Base-by-base conservation (phyloP, 92 coral and sea anemone genomes). In the Chrysogorgia sp. region DNA sequence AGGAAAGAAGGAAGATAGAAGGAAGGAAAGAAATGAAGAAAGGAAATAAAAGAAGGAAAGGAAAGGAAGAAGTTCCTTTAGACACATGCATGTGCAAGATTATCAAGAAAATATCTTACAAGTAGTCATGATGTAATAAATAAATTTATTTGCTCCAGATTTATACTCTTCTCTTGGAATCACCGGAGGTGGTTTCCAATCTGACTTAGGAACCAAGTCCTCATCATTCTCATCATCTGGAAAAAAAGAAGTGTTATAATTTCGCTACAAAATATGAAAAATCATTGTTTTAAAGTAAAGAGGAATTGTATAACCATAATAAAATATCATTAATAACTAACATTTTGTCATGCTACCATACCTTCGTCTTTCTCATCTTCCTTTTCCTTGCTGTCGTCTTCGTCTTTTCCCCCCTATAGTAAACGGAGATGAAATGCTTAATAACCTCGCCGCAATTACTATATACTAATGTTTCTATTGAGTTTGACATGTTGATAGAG, bases 171-270 rank as follows among this genome's bases (percentile, higher is more conserved):
- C 98, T 74, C 84, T 89, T 0, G 97, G 98, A 43, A 94, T 89
- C 58, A 75, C 83, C 10, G 92, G 89, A 10, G 98, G 96, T 1
- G 97, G 94, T 68, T 89, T 87, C 98, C 98, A 94, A 65, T 89
- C 92, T 69, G 98, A 75, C 57, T 91, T 94, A 33, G 98, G 98
- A 25, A 87, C 85, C 40, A 91, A 97, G 43, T 94, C 98, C 72
- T 94, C 98, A 58, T 94, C 98, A 62, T 86, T 90, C 40, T 94
- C 98, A 14, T 93, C 98, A 77, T 91, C 98, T 94, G 60, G 7
- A 59, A 41, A 29, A 62, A n/a, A 58, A 47, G 17, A 41, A 53
- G n/a, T n/a, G n/a, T n/a, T n/a, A n/a, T n/a, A n/a, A n/a, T n/a
- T n/a, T n/a, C n/a, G n/a, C n/a, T n/a, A n/a, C n/a, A n/a, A n/a